Conservation (phyloP, 2,888 invertebrate genomes). For the Halictus ligatus region DNA sequence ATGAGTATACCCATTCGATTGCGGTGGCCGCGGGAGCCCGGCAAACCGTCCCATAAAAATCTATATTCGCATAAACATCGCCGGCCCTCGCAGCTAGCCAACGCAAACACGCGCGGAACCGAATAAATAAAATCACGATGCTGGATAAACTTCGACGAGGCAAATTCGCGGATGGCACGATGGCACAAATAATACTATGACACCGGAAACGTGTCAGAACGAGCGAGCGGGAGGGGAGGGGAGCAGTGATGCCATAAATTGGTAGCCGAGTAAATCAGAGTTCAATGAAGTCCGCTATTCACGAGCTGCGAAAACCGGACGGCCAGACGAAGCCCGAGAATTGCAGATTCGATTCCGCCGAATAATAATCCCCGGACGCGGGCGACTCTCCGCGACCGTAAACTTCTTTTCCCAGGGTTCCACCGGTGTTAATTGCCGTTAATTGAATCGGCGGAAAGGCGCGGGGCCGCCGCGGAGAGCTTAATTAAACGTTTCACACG, state of each 20-base stretch:
- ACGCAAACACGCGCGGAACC: not conserved
- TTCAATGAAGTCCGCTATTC: not conserved
- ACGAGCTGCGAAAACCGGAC: constrained; percentile 3
- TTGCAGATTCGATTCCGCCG: not conserved
- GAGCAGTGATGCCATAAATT: not conserved
- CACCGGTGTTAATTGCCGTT: not conserved
- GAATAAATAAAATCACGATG: constrained; percentile 2
- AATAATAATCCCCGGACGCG: not conserved
- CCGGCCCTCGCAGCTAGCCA: not conserved
- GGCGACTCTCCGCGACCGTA: not conserved
- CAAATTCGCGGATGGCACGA: not conserved
- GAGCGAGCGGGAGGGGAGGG: not conserved
- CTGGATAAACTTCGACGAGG: not conserved
- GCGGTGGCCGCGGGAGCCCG: not conserved
- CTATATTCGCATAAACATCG: constrained; percentile 3
- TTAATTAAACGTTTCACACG: constrained; percentile 7
- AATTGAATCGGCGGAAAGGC: not conserved
- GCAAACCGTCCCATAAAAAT: not conserved
- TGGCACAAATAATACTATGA: not conserved
- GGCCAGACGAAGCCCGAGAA: not conserved
- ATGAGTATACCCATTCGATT: not conserved
- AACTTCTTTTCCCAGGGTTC: constrained; percentile 3
- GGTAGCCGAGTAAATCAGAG: constrained; percentile 1
- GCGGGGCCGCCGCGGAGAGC: not conserved
- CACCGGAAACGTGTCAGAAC: not conserved